These are phyloP conservation scores for Todus mexicanus DNA, from an alignment of 2,797 vertebrate genomes.

Conservation along the genomic window DNA sequence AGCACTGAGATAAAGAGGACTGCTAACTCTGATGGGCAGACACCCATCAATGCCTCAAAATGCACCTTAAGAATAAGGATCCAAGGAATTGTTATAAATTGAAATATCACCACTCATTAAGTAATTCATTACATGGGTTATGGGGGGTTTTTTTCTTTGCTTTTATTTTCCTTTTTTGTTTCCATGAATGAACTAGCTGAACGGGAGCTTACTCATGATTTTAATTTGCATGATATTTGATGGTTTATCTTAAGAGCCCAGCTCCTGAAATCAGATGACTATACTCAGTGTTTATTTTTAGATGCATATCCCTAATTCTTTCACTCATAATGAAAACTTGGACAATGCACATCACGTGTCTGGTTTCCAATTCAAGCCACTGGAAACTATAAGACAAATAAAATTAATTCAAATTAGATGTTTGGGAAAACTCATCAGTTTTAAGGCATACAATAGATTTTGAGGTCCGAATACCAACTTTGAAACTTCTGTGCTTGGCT, in stretches of 20 bases:
- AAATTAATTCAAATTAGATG: neutral
- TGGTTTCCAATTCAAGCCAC: neutral
- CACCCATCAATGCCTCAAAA: neutral
- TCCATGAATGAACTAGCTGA: neutral
- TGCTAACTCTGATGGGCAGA: neutral
- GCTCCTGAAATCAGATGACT: neutral
- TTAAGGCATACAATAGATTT: neutral
- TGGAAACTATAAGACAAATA: neutral
- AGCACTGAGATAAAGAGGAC: neutral
- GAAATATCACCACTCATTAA: neutral
- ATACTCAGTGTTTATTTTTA: neutral
- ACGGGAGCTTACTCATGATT: neutral
- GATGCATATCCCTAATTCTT: neutral
- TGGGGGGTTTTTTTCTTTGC: neutral
- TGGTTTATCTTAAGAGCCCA: neutral
- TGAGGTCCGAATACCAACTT: neutral
- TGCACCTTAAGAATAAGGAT: neutral
- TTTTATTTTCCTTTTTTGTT: neutral
- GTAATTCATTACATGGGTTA: neutral
- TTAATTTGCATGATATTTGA: neutral
- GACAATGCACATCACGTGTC: rapidly evolving
- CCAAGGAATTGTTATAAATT: neutral
- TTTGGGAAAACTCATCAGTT: neutral
- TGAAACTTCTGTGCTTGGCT: too few relatives aligned
- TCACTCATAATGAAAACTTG: neutral